These are phyloP conservation scores for Cosmopolites sordidus DNA, from an alignment of 2,888 invertebrate species.

Conservation along the genomic window DNA sequence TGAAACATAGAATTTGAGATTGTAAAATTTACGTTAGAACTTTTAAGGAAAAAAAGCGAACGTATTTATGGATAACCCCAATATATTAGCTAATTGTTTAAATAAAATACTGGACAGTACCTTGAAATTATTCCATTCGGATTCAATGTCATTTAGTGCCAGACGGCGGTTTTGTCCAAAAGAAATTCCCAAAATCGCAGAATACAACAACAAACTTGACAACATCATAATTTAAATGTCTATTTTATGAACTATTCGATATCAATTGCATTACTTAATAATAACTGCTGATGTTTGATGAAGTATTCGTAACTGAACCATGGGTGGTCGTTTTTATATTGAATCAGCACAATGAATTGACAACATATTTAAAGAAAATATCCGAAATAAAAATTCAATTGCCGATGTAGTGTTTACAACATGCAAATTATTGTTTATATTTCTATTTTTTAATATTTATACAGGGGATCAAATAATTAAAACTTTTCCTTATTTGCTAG, in stretches of 20 bases:
- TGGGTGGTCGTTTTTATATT: conserved; percentile 4
- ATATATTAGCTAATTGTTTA: no score
- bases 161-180: neutral
- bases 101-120: conserved; percentile 20
- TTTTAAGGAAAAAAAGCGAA: no score
- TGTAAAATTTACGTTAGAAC: no score
- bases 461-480: neutral
- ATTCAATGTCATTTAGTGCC: conserved; percentile 28
- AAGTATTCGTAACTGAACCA: neutral
- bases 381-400: neutral
- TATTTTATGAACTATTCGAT: conserved; percentile 11
- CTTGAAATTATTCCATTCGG: conserved; percentile 37
- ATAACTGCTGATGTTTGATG: conserved; percentile 19
- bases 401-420: no score
- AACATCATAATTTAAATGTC: conserved; percentile 10
- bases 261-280: conserved; percentile 20
- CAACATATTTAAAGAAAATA: neutral
- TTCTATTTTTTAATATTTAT: neutral
- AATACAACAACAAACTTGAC: conserved; percentile 9
- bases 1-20: no score
- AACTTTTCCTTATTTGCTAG: no score
- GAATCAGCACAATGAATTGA: conserved; percentile 17
- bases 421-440: conserved; percentile 3
- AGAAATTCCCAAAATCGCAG: conserved; percentile 8
- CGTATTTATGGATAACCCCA: no score